Base-by-base conservation (phyloP, 2,113 vertebrate species). In the Hypocryptadius cinnamomeus region DNA sequence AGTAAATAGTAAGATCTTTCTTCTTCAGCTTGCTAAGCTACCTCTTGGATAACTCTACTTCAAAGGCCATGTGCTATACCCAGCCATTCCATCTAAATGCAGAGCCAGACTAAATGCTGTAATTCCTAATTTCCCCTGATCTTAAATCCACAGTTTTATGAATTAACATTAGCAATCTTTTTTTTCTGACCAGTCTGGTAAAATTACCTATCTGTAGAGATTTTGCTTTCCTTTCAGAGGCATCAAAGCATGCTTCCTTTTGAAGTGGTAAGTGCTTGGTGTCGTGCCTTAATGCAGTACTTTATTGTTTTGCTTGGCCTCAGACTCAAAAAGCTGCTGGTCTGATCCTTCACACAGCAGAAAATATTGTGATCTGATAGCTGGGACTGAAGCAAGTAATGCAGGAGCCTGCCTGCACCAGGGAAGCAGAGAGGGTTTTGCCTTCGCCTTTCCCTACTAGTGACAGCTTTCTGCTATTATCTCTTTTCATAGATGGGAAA, bases 221-320 rank as follows among this genome's bases (percentile, higher is more conserved):
- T 84, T 94, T 90, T 74, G 5, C 59, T 96, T 87, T 85, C 42
- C 39, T 90, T 94, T 86, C 47, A 81, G 80, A 86, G 13, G 83
- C 88, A 90, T 95, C 88, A 92, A 90, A 85, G 88, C 16, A 0
- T 60, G 42, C 15, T 89, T 72, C 54, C 80, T 93, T 95, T 92
- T 94, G 92, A 96, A 93, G 91, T 93, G 33, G 20, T 77, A 90
- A 96, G 83, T 66, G 40, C 47, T 77, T 70, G n/a, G 25, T 76
- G 33, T 54, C 0, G 1, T 72, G 85, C 50, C 54, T 95, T 90
- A 95, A 93, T 90, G 79, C 90, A 87, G 42, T 59, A 72, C 78
- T 92, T 37, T 50, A 94, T 91, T 88, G 61, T 92, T 95, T 85
- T 91, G 50, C 60, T 93, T 44, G 13, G 61, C 54, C 63, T 87